phyloP scores from a whole-genome alignment of 2,888 invertebrate genomes.

The Nemotelus pantherinus region DNA sequence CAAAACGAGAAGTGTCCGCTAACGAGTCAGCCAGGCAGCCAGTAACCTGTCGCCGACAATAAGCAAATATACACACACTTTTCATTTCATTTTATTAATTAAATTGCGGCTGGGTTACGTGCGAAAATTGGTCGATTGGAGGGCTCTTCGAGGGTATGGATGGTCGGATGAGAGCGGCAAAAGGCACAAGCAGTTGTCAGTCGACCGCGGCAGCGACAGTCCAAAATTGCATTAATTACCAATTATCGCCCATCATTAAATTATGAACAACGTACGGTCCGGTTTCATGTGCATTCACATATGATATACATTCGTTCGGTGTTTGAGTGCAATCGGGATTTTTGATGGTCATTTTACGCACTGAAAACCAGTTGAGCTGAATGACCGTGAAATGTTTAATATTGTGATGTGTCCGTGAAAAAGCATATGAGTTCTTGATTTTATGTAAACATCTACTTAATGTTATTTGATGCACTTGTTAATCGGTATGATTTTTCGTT shows the following conservation, averaged over 20 bases:
- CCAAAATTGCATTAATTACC: constrained; percentile 63
- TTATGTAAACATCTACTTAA: neutral
- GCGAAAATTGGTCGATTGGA: neutral
- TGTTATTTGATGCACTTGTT: too few species aligned
- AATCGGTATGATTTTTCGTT: too few species aligned
- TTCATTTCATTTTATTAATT: constrained; percentile 41
- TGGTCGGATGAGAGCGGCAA: neutral
- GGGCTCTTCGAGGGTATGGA: too few species aligned
- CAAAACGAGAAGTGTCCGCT: too few species aligned
- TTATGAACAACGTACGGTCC: constrained; percentile 30
- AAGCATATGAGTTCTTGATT: neutral
- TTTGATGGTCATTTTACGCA: neutral
- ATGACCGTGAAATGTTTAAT: neutral
- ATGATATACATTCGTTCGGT: neutral
- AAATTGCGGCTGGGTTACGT: constrained; percentile 25
- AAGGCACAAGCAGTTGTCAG: constrained; percentile 24
- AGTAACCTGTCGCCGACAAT: constrained; percentile 25
- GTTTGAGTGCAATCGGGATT: neutral
- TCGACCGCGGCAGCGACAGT: neutral
- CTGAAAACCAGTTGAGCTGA: neutral
- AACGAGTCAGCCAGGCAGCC: neutral
- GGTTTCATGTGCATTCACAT: neutral
- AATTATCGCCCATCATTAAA: constrained; percentile 59
- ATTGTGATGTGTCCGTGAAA: neutral
- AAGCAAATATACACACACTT: constrained; percentile 34